Evolutionary conservation across 1,140 invertebrate genomes (phyloP), one percentile per base, ranked within the genome.

Genomic region (Radopholus similis): DNA sequence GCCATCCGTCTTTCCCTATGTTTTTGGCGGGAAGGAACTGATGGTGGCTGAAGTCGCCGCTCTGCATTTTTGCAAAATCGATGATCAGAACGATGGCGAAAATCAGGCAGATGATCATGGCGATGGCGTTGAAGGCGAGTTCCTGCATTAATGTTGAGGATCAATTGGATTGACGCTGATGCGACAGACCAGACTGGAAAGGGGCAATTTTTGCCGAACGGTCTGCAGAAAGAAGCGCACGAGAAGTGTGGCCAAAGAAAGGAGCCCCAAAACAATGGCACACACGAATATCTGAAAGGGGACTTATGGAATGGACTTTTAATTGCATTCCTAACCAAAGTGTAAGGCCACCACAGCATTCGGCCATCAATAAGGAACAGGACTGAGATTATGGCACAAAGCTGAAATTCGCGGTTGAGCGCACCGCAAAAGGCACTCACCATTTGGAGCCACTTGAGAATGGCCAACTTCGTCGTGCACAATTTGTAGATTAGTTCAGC

Each of bases 331-430:
- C 21, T 8, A 4, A 62, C 58, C 35, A 70, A 32, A 34, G 75
- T 71, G 49, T 75, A 75, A 13, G 40, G 13, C 37, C 38, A 40
- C 73, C 75, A 75, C 60, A 77, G 73, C n/a, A 37, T 30, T 15
- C 37, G 55, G 21, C 73, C 73, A 51, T 75, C 73, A 44, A 72
- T 70, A 15, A 75, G 55, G 40, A 75, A 77, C 28, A 75, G 42
- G 11, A 77, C 44, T 26, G 72, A 53, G 23, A 75, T 47, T 11
- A 75, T 28, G 49, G 44, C 66, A 35, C 73, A 77, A 53, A 75
- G 49, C 73, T 74, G 18, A 73, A 59, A 56, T 21, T 64, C n/a
- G 23, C 11, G 23, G 4, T 21, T 51, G 23, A 23, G 18, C 5
- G 23, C 23, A 3, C 4, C 18, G 47, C 15, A 4, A 51, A 51